Conservation (phyloP, 37 sponge, comb jelly and placozoan genomes). For the Chondrosia reniformis region DNA sequence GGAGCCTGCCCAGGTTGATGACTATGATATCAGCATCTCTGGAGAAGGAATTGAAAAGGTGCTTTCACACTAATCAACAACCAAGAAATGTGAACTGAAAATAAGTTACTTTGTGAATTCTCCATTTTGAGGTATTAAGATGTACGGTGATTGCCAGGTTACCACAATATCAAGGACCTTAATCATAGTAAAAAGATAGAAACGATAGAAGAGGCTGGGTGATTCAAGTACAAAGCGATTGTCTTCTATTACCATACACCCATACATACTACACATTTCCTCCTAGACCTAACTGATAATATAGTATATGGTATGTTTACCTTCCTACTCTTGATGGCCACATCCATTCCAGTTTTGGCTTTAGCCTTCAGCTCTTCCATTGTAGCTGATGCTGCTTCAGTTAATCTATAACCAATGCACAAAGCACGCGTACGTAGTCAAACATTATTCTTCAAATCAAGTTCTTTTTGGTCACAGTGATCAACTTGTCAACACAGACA, state of each 20-base stretch:
- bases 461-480: background rate
- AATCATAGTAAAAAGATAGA: too few relatives aligned
- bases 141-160: slow-evolving; percentile 59
- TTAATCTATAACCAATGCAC: slow-evolving; percentile 40
- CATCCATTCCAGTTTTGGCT: slow-evolving; percentile 50
- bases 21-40: slow-evolving; percentile 16
- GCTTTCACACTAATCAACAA: too few relatives aligned
- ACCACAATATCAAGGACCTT: slow-evolving; percentile 49
- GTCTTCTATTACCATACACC: background rate
- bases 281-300: too few relatives aligned
- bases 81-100: too few relatives aligned
- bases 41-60: background rate
- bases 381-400: slow-evolving; percentile 59
- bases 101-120: too few relatives aligned
- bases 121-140: slow-evolving; percentile 63
- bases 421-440: background rate
- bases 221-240: background rate
- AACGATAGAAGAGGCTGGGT: too few relatives aligned
- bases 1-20: slow-evolving; percentile 1
- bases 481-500: background rate
- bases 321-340: slow-evolving; percentile 56
- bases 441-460: background rate
- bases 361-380: slow-evolving; percentile 52
- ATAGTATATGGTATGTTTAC: background rate
- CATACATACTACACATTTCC: too few relatives aligned